Evolutionary conservation across 23 tunicate species (phyloP).

Genomic region (Halocynthia roretzi): DNA sequence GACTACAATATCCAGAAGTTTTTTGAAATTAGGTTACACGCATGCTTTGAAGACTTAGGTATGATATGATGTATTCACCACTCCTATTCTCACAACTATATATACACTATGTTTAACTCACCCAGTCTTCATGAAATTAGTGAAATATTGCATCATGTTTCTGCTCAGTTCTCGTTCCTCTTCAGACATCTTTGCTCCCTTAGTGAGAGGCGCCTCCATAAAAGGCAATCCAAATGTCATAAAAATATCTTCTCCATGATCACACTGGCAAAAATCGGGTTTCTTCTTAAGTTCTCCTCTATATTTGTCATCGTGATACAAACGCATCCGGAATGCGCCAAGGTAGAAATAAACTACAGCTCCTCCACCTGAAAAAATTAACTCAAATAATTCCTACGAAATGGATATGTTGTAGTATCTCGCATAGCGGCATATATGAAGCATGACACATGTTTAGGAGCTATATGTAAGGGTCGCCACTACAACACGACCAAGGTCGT

Average conservation of each 20-base stretch:
- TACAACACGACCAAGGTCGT: too few species aligned
- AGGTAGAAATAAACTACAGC: slow-evolving; percentile 2
- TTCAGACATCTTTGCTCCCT: slow-evolving; percentile 24
- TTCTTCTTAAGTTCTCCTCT: slow-evolving; percentile 10
- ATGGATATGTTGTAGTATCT: too few species aligned
- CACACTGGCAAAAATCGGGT: slow-evolving; percentile 26
- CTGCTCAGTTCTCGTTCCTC: slow-evolving; percentile 39
- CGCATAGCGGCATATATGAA: too few species aligned
- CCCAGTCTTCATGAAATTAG: slow-evolving; percentile 59
- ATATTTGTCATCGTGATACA: slow-evolving; percentile 15
- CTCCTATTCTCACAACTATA: too few species aligned
- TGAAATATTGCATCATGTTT: slow-evolving; percentile 41
- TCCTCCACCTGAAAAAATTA: neutral
- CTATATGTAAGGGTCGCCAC: too few species aligned
- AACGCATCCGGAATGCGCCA: neutral
- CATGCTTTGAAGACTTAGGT: too few species aligned
- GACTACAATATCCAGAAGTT: too few species aligned
- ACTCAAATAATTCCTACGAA: too few species aligned
- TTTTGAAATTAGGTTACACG: too few species aligned
- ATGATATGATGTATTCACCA: too few species aligned
- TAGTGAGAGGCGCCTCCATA: neutral
- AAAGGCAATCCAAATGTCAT: slow-evolving; percentile 32
- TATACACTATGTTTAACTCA: slow-evolving; percentile 12
- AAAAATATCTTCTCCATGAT: slow-evolving; percentile 30
- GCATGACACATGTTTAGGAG: too few species aligned